Conservation (phyloP, 2,797 vertebrate species). For the Ctenochaetus hawaiiensis region DNA sequence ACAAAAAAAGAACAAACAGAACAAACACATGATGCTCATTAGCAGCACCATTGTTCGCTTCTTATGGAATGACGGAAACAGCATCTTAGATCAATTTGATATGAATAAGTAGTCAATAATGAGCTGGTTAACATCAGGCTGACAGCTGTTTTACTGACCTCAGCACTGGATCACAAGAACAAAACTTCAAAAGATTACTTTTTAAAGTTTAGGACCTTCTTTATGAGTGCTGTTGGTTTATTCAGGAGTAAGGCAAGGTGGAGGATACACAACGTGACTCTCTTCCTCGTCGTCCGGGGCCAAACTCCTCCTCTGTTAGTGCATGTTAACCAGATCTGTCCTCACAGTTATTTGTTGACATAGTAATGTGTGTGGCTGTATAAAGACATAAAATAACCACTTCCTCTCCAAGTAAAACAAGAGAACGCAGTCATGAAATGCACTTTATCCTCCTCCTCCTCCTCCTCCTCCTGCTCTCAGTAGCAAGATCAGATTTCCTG, state of each 20-base stretch:
- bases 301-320: slow-evolving; percentile 32
- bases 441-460: slow-evolving; percentile 40
- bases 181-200: neutral
- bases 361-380: slow-evolving; percentile 22
- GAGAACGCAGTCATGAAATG: slow-evolving; percentile 10
- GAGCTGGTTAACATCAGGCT: neutral
- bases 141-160: neutral
- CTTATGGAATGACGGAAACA: slow-evolving; percentile 2
- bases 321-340: slow-evolving; percentile 30
- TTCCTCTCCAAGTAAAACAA: slow-evolving; percentile 59
- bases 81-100: neutral
- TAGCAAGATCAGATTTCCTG: slow-evolving; percentile 54
- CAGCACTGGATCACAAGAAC: slow-evolving; percentile 26
- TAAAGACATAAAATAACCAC: slow-evolving; percentile 43
- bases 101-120: slow-evolving; percentile 7
- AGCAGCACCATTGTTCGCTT: neutral
- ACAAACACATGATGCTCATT: neutral
- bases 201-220: neutral
- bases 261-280: slow-evolving; percentile 32
- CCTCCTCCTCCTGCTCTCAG: slow-evolving; percentile 23
- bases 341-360: slow-evolving; percentile 51
- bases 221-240: neutral
- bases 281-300: slow-evolving; percentile 37
- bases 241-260: neutral
- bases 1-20: neutral